Evolutionary conservation across 2,888 invertebrate species (phyloP).

Genomic region (Tubiluchus corallicola): DNA sequence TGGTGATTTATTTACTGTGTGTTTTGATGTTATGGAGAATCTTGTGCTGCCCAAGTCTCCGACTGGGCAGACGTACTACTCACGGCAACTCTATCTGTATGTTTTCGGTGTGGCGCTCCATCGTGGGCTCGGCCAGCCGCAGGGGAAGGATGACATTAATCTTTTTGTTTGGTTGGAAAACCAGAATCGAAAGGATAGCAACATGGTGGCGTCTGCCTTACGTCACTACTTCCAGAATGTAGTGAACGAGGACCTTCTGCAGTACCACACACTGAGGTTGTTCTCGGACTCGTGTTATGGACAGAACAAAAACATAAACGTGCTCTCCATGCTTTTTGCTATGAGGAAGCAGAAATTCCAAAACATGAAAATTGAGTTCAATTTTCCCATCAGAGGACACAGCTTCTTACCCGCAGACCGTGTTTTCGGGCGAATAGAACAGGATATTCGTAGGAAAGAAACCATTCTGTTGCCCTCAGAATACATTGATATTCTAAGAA

Average conservation of each 20-base stretch:
- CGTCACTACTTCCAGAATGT: background rate
- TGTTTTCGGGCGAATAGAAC: background rate
- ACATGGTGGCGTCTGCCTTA: background rate
- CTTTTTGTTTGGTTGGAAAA: background rate
- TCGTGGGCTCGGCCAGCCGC: background rate
- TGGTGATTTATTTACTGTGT: too few species aligned
- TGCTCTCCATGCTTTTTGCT: background rate
- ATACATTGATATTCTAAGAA: background rate
- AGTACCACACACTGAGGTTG: background rate
- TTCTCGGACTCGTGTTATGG: background rate
- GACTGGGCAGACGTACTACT: too few species aligned
- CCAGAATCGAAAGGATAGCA: background rate
- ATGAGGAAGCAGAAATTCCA: background rate
- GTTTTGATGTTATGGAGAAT: background rate
- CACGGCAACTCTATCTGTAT: background rate
- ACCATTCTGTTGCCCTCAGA: background rate
- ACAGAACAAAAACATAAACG: constrained; percentile 3
- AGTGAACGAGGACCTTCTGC: background rate
- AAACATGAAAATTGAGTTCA: background rate
- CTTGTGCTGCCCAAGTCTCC: too few species aligned
- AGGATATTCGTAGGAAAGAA: background rate
- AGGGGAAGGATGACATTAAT: background rate
- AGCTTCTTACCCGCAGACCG: constrained; percentile 1
- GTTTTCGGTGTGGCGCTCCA: background rate
- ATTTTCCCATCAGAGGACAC: background rate